These are phyloP conservation scores for Cuniculus paca DNA, from an alignment of 2,797 vertebrate genomes.

Conservation along the genomic window DNA sequence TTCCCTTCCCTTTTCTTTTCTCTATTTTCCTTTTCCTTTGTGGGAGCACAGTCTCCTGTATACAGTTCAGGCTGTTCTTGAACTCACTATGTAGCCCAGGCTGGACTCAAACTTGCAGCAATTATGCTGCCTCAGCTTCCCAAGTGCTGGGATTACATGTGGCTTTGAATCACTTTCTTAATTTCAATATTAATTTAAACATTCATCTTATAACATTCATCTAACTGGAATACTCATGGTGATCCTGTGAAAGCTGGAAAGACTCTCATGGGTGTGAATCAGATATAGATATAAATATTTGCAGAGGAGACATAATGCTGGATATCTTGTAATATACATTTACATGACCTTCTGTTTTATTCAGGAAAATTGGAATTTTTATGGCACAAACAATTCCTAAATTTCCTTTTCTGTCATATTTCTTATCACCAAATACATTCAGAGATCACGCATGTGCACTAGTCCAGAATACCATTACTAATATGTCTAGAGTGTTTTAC, in stretches of 20 bases:
- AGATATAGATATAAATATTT: background rate
- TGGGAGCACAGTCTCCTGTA: background rate
- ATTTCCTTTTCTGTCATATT: background rate
- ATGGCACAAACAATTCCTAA: background rate
- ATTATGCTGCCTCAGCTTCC: background rate
- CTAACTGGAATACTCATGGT: background rate
- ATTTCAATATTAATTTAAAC: background rate
- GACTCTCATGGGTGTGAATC: background rate
- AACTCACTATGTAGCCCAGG: no score
- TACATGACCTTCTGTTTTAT: background rate
- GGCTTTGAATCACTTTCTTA: background rate
- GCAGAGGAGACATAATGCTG: background rate
- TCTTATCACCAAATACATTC: background rate
- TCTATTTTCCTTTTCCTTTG: background rate
- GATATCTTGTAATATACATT: background rate
- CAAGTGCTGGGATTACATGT: background rate
- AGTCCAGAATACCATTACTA: background rate
- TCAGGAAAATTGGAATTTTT: background rate
- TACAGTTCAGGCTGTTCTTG: no score
- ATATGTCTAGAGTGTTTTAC: background rate
- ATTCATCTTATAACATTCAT: conserved; percentile 18
- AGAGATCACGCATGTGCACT: background rate
- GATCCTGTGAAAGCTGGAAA: background rate
- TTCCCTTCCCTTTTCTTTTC: background rate
- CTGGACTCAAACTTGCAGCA: background rate